Conservation (phyloP, 2,888 invertebrate species). For the Philonicus albiceps region DNA sequence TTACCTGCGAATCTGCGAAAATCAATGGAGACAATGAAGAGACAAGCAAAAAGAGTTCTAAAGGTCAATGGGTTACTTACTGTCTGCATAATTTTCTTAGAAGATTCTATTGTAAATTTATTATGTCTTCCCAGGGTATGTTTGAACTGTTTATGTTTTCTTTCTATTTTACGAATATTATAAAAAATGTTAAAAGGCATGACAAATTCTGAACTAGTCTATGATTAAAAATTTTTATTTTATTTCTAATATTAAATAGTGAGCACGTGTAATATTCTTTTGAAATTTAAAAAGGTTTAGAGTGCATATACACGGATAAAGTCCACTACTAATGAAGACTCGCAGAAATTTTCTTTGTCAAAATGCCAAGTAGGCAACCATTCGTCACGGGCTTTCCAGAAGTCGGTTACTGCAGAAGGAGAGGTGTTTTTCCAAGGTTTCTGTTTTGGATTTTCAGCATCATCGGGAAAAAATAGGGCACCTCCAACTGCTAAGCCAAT, state of each 20-base stretch:
- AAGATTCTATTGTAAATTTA: not conserved
- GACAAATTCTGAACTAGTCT: not conserved
- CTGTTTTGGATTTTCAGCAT: constrained; percentile 64
- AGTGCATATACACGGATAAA: constrained; percentile 73
- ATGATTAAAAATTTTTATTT: too few relatives aligned
- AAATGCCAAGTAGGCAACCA: constrained; percentile 71
- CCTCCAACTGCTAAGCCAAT: constrained; percentile 76
- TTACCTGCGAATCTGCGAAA: not conserved
- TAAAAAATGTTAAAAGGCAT: not conserved
- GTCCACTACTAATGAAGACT: constrained; percentile 72
- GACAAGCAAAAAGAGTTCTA: not conserved
- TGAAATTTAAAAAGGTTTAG: constrained; percentile 54
- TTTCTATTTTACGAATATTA: not conserved
- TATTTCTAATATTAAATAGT: too few relatives aligned
- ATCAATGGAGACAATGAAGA: not conserved
- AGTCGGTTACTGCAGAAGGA: constrained; percentile 66
- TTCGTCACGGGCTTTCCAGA: constrained; percentile 67
- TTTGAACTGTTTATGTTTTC: not conserved
- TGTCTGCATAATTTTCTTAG: not conserved
- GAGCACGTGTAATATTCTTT: too few relatives aligned
- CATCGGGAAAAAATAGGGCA: constrained; percentile 71
- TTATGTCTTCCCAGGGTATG: not conserved
- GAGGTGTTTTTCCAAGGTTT: constrained; percentile 66
- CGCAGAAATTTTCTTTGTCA: constrained; percentile 63
- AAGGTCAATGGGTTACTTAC: not conserved